Evolutionary conservation across 2,888 invertebrate genomes (phyloP), one percentile per base, ranked within the genome.

Genomic region (Gandaritis pyraliata): DNA sequence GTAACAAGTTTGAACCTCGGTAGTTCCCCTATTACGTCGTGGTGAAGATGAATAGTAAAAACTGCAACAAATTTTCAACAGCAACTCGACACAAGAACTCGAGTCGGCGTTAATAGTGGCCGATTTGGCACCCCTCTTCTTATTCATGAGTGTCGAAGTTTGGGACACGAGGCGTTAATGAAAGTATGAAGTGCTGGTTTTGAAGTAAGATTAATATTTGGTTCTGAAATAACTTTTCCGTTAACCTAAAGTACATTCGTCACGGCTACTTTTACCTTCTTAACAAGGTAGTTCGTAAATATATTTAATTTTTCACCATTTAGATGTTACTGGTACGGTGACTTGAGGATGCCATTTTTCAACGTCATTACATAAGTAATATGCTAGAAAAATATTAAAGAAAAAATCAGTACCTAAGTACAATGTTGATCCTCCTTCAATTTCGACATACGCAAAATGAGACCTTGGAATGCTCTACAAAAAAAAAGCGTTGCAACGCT

Each of bases 111-210:
- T 80, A 79, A 77, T 73, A 73, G 72, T 71, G 72, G 69, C 73
- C 72, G 76, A 80, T 78, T 81, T 78, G 78, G 82, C 81, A 80
- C 73, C 70, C 71, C 73, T 70, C 74, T 65, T 72, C 69, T 64
- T 75, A 79, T 78, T 75, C 73, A 66, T 64, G 61, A 70, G 68
- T 61, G 68, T 70, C 55, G 71, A 68, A 75, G 74, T 68, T 67
- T 64, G 61, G 65, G 60, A 63, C 68, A 64, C 62, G 62, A 68
- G 16, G 16, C 66, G 69, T 78, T 82, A 83, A 82, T 83, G 82
- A 83, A 78, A 58, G 61, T 58, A 58, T 65, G 55, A 61, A 61
- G 64, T 56, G 48, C 39, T 57, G 59, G 45, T 56, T 56, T 52
- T 39, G 48, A 29, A 56, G 23, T 43, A 59, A 57, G 49, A 47